Evolutionary conservation across 2,888 invertebrate species (phyloP).

Genomic region (Orthosia cruda): DNA sequence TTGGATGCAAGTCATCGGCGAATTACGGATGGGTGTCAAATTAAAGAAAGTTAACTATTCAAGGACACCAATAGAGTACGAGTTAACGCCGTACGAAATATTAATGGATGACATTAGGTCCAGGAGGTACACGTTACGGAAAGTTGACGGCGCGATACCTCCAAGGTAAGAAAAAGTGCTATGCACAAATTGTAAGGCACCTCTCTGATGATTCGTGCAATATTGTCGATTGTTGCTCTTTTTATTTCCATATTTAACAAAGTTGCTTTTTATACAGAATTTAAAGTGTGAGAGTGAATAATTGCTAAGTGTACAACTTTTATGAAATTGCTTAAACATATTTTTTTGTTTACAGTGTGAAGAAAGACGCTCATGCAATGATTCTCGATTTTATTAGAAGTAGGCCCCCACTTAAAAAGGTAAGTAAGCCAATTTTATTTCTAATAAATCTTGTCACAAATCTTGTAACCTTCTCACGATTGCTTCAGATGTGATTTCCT

Average conservation of each 20-base stretch:
- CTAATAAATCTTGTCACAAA: not conserved
- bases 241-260: not conserved
- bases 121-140: constrained; percentile 97
- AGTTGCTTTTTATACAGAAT: too few species aligned
- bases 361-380: constrained; percentile 98
- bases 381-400: constrained; percentile 99
- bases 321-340: not conserved
- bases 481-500: not conserved
- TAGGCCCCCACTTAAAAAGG: constrained; percentile 98
- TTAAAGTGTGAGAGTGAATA: not conserved
- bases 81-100: constrained; percentile 99
- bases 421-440: constrained; percentile 78
- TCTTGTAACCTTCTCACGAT: not conserved
- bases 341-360: constrained; percentile 92
- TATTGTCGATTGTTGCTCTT: not conserved
- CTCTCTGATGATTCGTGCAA: too few species aligned
- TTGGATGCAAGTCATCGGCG: constrained; percentile 98
- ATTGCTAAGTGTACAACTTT: constrained; percentile 1
- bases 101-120: constrained; percentile 99
- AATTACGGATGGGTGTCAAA: constrained; percentile 97
- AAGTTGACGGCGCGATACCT: constrained; percentile 95
- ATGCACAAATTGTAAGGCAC: not conserved
- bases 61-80: constrained; percentile 96
- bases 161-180: constrained; percentile 87
- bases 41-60: constrained; percentile 96